Percentiles rank a stretch among this genome's conserved stretches.
These are phyloP conservation scores for Unio delphinus DNA, from an alignment of 2,888 invertebrate species.

Conservation along the genomic window DNA sequence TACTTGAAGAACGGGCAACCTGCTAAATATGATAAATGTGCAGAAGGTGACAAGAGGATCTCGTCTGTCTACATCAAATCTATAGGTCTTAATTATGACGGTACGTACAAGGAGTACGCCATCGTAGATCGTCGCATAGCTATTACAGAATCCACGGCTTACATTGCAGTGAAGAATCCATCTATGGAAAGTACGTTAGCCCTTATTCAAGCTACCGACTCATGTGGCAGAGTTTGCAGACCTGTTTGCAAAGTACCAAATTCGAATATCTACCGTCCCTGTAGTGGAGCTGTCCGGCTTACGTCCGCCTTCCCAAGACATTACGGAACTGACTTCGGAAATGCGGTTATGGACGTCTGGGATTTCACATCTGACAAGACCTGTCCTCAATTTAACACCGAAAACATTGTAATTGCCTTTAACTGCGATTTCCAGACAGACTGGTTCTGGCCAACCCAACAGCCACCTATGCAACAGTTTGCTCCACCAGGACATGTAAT, in stretches of 20 bases:
- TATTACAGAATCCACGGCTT: conserved; percentile 51
- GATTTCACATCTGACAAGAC: conserved; percentile 40
- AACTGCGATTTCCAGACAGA: conserved; percentile 57
- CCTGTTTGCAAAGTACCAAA: conserved; percentile 52
- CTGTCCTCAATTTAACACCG: conserved; percentile 47
- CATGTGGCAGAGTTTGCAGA: conserved; percentile 59
- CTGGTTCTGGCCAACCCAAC: conserved; percentile 40
- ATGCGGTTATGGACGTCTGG: conserved; percentile 51
- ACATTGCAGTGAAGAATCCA: conserved; percentile 49
- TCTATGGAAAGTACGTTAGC: conserved; percentile 30
- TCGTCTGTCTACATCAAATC: conserved; percentile 56
- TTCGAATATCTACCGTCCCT: conserved; percentile 41
- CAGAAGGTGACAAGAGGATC: conserved; percentile 34
- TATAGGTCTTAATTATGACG: conserved; percentile 57
- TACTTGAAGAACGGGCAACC: conserved; percentile 26
- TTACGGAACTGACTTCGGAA: conserved; percentile 50
- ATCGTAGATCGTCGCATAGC: conserved; percentile 57
- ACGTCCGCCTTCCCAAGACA: conserved; percentile 36
- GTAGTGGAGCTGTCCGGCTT: conserved; percentile 52
- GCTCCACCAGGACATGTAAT: conserved; percentile 6
- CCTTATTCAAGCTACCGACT: conserved; percentile 52
- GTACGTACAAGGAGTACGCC: conserved; percentile 57
- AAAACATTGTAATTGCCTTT: conserved; percentile 53
- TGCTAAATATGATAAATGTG: conserved; percentile 33
- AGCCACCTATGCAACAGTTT: conserved; percentile 6